Percentiles rank a stretch among this genome's conserved stretches.
Conservation (phyloP, 2,888 invertebrate genomes). For the Ommatoiulus sabulosus region DNA sequence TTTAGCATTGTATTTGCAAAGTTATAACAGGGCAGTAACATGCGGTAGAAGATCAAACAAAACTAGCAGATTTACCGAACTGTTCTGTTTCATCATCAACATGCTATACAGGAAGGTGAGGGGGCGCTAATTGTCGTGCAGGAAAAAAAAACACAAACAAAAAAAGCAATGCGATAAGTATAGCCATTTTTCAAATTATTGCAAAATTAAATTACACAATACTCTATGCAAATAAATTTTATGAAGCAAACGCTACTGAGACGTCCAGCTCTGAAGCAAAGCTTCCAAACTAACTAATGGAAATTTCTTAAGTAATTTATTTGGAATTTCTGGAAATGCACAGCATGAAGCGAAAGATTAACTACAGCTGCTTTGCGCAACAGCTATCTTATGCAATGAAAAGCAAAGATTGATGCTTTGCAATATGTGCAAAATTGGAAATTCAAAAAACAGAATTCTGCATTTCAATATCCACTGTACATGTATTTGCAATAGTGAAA, state of each 20-base stretch:
- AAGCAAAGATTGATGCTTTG: no score
- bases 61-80: slow-evolving; percentile 5
- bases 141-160: slow-evolving; percentile 53
- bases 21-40: background rate
- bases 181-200: slow-evolving; percentile 53
- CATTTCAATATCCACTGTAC: no score
- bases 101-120: slow-evolving; percentile 61
- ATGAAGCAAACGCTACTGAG: background rate
- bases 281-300: no score
- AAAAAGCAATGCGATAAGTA: slow-evolving; percentile 58
- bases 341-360: no score
- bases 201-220: slow-evolving; percentile 61
- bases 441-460: no score
- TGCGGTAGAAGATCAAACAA: slow-evolving; percentile 1
- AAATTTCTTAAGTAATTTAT: no score
- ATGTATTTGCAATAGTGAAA: no score
- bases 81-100: slow-evolving; percentile 60
- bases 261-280: no score
- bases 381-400: no score
- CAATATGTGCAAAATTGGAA: no score
- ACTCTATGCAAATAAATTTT: background rate
- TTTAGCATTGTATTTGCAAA: background rate
- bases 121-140: slow-evolving; percentile 59
- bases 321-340: no score
- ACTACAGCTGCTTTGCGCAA: no score